A percentile compares a stretch with the other conserved stretches of the same genome.
phyloP scores from a whole-genome alignment of 2,888 invertebrate species.

The Cyaniris semiargus region DNA sequence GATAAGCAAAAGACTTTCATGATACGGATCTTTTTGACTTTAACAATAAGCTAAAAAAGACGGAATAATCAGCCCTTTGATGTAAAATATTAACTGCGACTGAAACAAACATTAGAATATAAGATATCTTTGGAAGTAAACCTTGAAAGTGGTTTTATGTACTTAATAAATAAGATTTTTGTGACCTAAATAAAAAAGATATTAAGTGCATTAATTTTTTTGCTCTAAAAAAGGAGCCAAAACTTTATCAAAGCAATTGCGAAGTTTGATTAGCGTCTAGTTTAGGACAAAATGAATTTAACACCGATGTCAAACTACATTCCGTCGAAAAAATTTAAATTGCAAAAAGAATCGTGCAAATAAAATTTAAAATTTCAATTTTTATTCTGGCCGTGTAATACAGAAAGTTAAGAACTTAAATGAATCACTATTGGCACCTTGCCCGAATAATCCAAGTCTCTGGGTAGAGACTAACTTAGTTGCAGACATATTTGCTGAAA shows the following conservation, averaged over 20 bases:
- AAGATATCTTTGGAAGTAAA: not conserved
- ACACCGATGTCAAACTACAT: no score
- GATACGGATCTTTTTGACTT: slow-evolving; percentile 1
- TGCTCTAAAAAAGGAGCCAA: no score
- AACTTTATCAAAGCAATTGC: not conserved
- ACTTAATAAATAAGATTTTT: not conserved
- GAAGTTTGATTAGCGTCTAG: no score
- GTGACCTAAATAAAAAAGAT: not conserved
- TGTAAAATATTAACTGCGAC: not conserved
- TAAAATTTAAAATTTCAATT: not conserved
- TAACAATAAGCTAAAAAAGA: not conserved
- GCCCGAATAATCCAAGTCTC: slow-evolving; percentile 13
- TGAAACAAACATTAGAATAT: not conserved
- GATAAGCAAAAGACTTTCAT: not conserved
- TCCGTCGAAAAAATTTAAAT: not conserved
- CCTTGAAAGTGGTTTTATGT: not conserved
- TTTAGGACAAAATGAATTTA: no score
- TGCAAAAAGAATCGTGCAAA: not conserved
- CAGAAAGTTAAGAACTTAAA: slow-evolving; percentile 25
- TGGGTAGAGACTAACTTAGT: not conserved
- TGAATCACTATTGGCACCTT: slow-evolving; percentile 21
- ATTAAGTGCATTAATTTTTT: no score
- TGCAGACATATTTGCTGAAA: slow-evolving; percentile 22
- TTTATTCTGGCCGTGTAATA: not conserved
- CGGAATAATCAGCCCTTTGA: not conserved